Evolutionary conservation across 2,113 vertebrate species (phyloP).

Genomic region (Leucosticte australis): DNA sequence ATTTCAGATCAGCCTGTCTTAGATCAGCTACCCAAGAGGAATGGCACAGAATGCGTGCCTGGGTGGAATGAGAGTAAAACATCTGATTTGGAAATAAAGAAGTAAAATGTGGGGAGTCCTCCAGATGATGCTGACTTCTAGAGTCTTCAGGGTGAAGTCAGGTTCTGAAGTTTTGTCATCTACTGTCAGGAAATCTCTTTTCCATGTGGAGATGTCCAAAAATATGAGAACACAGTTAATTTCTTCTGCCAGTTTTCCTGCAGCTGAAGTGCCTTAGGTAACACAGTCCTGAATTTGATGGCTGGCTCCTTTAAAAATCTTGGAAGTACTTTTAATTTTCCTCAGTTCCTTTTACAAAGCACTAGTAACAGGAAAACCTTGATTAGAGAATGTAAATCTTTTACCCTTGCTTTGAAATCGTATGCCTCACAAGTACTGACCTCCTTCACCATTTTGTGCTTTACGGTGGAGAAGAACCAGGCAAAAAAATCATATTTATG

Average conservation of each 20-base stretch:
- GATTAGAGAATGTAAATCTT: background rate
- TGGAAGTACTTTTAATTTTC: background rate
- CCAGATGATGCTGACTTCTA: background rate
- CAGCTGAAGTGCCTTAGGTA: background rate
- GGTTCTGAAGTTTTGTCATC: background rate
- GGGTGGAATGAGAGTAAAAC: background rate
- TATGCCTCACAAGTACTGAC: background rate
- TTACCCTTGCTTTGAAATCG: background rate
- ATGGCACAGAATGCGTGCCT: background rate
- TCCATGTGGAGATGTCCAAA: background rate
- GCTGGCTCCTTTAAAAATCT: background rate
- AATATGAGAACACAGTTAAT: background rate
- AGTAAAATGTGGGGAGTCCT: fast-evolving
- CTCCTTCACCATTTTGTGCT: background rate
- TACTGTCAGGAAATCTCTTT: background rate
- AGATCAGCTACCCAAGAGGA: fast-evolving
- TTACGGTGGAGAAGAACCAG: background rate
- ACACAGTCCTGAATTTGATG: background rate
- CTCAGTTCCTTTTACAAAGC: background rate
- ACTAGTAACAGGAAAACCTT: background rate
- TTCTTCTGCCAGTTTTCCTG: background rate
- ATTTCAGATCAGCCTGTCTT: background rate
- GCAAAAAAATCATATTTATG: background rate
- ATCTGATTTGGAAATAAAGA: background rate
- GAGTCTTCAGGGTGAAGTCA: background rate